Percentiles rank a stretch among this genome's conserved stretches.
Conservation (phyloP, 1,140 invertebrate genomes). For the Caenorhabditis tropicalis region DNA sequence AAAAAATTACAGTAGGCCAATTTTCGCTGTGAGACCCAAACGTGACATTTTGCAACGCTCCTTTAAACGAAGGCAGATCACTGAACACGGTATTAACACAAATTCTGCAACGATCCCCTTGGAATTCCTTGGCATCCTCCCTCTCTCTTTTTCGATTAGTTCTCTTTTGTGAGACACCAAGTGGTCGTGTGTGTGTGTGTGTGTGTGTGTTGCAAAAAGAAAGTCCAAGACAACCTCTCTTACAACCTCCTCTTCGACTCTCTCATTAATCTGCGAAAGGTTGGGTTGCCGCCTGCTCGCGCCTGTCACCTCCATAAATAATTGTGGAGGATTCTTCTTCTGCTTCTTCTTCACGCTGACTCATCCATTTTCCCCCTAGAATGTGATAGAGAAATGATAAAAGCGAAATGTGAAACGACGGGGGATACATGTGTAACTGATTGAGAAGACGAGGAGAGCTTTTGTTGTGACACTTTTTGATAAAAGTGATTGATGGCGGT, state of each 20-base stretch:
- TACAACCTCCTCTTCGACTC: neutral
- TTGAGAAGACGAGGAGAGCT: neutral
- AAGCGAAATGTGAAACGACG: neutral
- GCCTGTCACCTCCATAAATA: constrained; percentile 44
- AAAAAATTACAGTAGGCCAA: no score
- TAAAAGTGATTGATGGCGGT: constrained; percentile 32
- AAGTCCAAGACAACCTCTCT: constrained; percentile 22
- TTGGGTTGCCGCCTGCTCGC: constrained; percentile 23
- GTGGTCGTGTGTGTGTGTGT: no score
- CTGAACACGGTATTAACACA: no score
- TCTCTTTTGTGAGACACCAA: constrained; percentile 30
- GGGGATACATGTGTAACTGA: neutral
- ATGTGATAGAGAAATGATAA: constrained; percentile 12
- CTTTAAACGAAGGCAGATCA: no score
- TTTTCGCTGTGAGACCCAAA: no score
- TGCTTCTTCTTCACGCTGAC: neutral
- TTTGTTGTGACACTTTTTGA: constrained; percentile 33
- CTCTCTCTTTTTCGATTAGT: constrained; percentile 2
- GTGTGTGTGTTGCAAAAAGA: constrained; percentile 34
- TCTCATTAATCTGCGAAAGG: constrained; percentile 38
- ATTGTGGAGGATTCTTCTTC: neutral
- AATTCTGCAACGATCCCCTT: constrained; percentile 15
- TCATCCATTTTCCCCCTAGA: neutral
- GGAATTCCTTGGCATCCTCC: no score
- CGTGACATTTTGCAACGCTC: no score